Base-by-base conservation (phyloP, 2,797 vertebrate genomes). In the Apogon hyalosoma region DNA sequence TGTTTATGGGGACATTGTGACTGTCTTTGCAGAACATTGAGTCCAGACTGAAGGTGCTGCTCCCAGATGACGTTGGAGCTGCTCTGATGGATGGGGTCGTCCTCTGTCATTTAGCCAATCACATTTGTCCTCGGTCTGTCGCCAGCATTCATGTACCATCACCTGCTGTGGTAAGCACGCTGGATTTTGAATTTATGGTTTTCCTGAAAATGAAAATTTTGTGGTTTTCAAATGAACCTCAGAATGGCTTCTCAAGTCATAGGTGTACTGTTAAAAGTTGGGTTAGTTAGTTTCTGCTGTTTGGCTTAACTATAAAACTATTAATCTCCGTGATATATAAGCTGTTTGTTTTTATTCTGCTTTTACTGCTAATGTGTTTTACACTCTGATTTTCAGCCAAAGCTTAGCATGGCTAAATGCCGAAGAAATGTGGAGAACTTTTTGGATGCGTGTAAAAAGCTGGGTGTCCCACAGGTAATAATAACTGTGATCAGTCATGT, bases 341-440 rank as follows among this genome's bases (percentile, higher is more conserved):
- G 2, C 1, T 45, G 5, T 38, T 48, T 19, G 16, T 28, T 5
- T 24, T n/a, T 31, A 11, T 11, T 36, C 2, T 70, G 15, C 4
- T 62, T 40, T 46, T 10, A 19, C 51, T 24, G 59, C 49, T 85
- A 63, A 80, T 47, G 11, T 67, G 11, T 52, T 40, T 68, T 2
- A 15, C 58, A 8, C 74, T 79, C 60, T 52, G 67, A 76, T 46
- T 89, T 90, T 64, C 89, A 99, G 98, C 98, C 98, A 91, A 99
- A 99, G 90, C 95, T 99, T 77, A 99, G 97, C 87, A 99, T 99
- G 98, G 98, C 98, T 63, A 99, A 99, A 84, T 99, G 98, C 87
- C 95, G 98, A 79, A 94, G 97, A 90, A 99, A 99, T 46, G 98
- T 99, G 75, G 98, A 99, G 91, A 99, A 98, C 92, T 99, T 99